These are phyloP conservation scores for Horisme vitalbata DNA, from an alignment of 2,888 invertebrate genomes.

Conservation along the genomic window DNA sequence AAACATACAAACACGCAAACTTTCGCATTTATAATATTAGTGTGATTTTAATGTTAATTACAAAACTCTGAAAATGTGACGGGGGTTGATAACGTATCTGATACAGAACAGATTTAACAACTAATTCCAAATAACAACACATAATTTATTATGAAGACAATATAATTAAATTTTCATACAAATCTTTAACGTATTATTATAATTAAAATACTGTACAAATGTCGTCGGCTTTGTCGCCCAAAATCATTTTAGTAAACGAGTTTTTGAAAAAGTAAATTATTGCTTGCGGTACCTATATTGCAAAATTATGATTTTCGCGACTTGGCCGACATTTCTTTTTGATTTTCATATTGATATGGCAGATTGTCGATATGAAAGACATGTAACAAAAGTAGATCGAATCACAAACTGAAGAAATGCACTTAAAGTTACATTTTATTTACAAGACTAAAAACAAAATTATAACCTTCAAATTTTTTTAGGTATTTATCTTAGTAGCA, in stretches of 20 bases:
- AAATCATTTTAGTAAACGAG: conserved; percentile 59
- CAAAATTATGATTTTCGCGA: conserved; percentile 52
- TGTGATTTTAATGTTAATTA: too few relatives aligned
- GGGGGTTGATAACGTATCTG: conserved; percentile 23
- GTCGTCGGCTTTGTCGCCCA: conserved; percentile 63
- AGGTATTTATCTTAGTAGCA: conserved; percentile 52
- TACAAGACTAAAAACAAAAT: conserved; percentile 63
- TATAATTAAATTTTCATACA: conserved; percentile 90
- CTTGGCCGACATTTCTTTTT: conserved; percentile 64
- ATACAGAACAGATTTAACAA: conserved; percentile 6
- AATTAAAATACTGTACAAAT: conserved; percentile 91
- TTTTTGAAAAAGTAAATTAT: conserved; percentile 28
- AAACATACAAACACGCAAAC: too few relatives aligned
- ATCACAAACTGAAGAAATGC: conserved; percentile 64
- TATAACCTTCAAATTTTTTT: conserved; percentile 50
- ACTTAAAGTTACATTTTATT: conserved; percentile 65
- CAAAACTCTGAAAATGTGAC: background rate
- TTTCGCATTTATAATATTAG: too few relatives aligned
- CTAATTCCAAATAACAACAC: conserved; percentile 50
- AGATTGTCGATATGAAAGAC: conserved; percentile 86
- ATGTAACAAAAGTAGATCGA: conserved; percentile 61
- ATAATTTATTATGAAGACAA: conserved; percentile 77
- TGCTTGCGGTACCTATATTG: conserved; percentile 30
- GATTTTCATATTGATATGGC: conserved; percentile 85
- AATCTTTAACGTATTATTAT: conserved; percentile 90